Evolutionary conservation across 2,888 invertebrate genomes (phyloP).

Genomic region (Diloba caeruleocephala): DNA sequence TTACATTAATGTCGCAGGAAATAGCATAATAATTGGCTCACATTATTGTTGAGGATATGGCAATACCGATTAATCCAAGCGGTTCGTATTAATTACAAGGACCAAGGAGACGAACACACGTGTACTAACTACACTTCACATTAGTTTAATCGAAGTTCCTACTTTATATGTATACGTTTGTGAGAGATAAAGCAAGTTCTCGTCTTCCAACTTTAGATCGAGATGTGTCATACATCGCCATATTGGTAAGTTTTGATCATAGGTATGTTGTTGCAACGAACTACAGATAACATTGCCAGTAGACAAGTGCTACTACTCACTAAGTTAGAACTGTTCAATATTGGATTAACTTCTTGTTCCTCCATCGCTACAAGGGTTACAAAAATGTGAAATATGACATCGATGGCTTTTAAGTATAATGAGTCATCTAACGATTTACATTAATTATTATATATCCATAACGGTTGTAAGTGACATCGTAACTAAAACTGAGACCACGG

Average conservation of each 20-base stretch:
- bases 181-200: constrained; percentile 6
- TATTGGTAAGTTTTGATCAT: neutral
- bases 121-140: constrained; percentile 13
- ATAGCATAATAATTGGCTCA: constrained; percentile 27
- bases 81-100: constrained; percentile 21
- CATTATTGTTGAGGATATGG: constrained; percentile 23
- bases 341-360: too few species aligned
- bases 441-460: too few species aligned
- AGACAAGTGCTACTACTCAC: neutral
- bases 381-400: too few species aligned
- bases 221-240: neutral
- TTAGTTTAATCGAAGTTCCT: constrained; percentile 34
- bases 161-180: neutral
- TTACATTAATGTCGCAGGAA: constrained; percentile 9
- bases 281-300: constrained; percentile 1
- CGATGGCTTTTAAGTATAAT: too few species aligned
- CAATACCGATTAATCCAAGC: constrained; percentile 27
- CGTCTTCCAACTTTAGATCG: constrained; percentile 22
- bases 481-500: too few species aligned
- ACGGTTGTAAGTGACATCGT: too few species aligned
- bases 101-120: constrained; percentile 7
- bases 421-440: too few species aligned
- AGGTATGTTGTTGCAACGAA: constrained; percentile 8
- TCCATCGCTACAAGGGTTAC: too few species aligned
- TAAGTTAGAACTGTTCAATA: neutral